Percentiles rank a stretch among this genome's conserved stretches.
phyloP scores from a whole-genome alignment of 2,113 vertebrate genomes.

The Aleadryas rufinucha region DNA sequence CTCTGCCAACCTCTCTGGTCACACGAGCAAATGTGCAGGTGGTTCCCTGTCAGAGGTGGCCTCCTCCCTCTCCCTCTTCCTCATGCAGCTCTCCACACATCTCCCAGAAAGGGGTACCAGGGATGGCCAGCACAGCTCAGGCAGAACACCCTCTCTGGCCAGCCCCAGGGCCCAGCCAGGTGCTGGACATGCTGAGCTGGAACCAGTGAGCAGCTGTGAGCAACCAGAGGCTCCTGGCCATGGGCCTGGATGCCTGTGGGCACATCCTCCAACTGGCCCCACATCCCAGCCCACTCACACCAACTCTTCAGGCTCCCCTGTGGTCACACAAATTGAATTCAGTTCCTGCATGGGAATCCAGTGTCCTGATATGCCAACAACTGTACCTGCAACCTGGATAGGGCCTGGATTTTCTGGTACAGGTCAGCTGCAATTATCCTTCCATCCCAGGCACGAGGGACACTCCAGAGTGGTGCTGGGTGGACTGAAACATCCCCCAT shows the following conservation, averaged over 20 bases:
- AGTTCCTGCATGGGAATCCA: neutral
- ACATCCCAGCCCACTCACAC: neutral
- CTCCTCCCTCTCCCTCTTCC: neutral
- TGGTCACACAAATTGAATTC: neutral
- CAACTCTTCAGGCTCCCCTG: neutral
- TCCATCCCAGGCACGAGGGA: rapidly evolving
- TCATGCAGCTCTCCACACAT: neutral
- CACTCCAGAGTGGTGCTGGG: rapidly evolving
- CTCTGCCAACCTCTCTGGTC: neutral
- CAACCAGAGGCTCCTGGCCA: neutral
- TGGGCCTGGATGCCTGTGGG: rapidly evolving
- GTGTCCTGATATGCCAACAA: neutral
- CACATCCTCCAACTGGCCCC: rapidly evolving
- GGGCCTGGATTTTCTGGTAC: neutral
- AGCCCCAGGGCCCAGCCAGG: neutral
- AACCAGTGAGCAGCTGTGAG: neutral
- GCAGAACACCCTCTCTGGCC: neutral
- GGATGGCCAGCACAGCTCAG: neutral
- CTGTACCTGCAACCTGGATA: neutral
- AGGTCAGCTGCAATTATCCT: neutral
- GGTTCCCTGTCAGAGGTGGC: neutral
- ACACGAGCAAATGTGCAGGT: rapidly evolving
- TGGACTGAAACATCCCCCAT: neutral
- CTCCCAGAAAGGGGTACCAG: neutral
- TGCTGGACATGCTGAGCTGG: neutral